Percentiles rank a stretch among this genome's conserved stretches.
phyloP scores from a whole-genome alignment of 2,113 vertebrate genomes.

The Neomonachus schauinslandi region DNA sequence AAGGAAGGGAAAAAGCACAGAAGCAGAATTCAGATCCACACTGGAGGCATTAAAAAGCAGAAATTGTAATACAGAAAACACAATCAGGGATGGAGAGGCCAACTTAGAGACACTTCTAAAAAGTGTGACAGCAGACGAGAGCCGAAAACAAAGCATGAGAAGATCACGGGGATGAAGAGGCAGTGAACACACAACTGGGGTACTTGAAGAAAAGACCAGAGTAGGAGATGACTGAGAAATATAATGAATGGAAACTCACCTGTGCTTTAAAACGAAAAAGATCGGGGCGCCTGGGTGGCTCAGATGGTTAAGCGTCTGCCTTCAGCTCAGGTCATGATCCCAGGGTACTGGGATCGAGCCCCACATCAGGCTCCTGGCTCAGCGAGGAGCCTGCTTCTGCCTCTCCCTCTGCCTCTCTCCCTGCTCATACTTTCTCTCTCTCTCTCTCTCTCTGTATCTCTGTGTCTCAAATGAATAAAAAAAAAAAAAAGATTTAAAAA shows the following conservation, averaged over 20 bases:
- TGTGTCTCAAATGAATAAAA: no score
- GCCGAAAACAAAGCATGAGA: neutral
- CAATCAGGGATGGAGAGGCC: neutral
- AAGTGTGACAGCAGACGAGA: neutral
- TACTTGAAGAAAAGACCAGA: neutral
- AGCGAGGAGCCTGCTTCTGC: no score
- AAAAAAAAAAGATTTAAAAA: no score
- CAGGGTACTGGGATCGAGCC: no score
- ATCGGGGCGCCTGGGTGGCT: neutral
- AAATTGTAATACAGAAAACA: neutral
- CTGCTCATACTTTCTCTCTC: no score
- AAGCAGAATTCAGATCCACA: neutral
- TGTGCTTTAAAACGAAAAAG: neutral
- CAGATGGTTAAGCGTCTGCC: no score
- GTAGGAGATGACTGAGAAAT: neutral
- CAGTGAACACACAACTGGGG: no score
- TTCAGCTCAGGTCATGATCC: no score
- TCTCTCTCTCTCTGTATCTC: no score
- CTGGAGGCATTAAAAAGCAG: neutral
- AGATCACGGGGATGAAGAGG: neutral
- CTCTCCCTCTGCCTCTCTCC: no score
- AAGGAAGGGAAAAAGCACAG: neutral
- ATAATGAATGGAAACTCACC: neutral
- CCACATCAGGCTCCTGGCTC: no score
- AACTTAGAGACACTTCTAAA: neutral